Conservation (phyloP, 2,888 invertebrate species). For the Eustalomyia histrio region DNA sequence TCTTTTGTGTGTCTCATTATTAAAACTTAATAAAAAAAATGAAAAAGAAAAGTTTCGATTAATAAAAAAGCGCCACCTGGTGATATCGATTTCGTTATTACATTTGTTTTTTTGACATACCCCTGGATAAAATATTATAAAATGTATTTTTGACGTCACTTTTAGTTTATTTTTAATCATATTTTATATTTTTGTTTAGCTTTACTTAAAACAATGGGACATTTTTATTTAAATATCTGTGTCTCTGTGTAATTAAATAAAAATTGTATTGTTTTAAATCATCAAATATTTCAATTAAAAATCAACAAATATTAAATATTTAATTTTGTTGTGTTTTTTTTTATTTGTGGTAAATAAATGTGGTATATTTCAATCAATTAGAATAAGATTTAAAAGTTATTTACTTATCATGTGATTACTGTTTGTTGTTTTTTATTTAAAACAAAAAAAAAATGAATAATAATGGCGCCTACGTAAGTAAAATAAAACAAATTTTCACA, state of each 20-base stretch:
- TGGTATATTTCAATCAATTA: conserved; percentile 61
- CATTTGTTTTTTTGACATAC: no score
- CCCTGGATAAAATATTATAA: no score
- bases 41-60: no score
- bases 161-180: no score
- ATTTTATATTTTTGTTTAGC: no score
- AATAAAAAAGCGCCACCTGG: no score
- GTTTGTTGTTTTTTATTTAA: neutral
- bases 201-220: no score
- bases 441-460: conserved; percentile 10
- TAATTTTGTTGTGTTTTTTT: conserved; percentile 20
- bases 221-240: no score
- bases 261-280: neutral
- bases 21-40: no score
- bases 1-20: no score
- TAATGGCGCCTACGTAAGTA: conserved; percentile 27
- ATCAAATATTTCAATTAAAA: neutral
- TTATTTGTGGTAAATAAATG: conserved; percentile 46
- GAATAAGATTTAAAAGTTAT: conserved; percentile 58
- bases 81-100: no score
- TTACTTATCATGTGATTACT: conserved; percentile 38
- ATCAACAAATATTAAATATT: conserved; percentile 17
- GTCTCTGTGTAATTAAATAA: neutral
- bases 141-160: no score
- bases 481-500: neutral